Base-by-base conservation (phyloP, 2,113 vertebrate species). In the Hydropotes inermis region DNA sequence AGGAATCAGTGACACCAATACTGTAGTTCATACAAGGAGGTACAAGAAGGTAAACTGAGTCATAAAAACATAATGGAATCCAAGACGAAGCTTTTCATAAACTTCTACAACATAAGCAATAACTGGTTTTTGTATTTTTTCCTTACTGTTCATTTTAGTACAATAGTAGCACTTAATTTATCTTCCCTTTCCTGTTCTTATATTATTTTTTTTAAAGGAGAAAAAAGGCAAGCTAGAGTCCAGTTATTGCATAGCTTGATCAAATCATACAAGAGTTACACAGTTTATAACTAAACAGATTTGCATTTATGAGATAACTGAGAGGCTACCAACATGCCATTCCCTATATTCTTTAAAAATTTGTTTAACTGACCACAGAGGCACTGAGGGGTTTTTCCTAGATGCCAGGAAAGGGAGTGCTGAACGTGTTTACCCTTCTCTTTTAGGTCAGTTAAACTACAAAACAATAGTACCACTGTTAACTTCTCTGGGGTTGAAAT, bases 121-220 rank as follows among this genome's bases (percentile, higher is more conserved):
- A 98, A 95, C 94, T 94, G 84, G 76, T 91, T 98, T 98, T 98
- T 98, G 50, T 98, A 98, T 98, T 98, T 97, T 98, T 99, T 98
- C 96, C 97, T 98, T 98, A 97, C 98, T 93, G 84, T 97, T 97
- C 98, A 97, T 89, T 98, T 99, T 84, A 84, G 95, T 98, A 98
- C 90, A 98, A 87, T 98, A 98, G 93, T 98, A 67, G 92, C 98
- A 97, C 94, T 98, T 98, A 98, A 98, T 98, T 98, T 98, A 97
- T 97, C 95, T 97, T 95, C 95, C 8, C 0, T 97, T 97, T 95
- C 58, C 96, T 97, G 89, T 96, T 96, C 61, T 21, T 97, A 88
- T 19, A 7, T 54, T 54, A 78, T 92, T 91, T 78, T 96, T 96
- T 70, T 74, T 1, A 70, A 92, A 91, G 45, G 50, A 23, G 13